phyloP scores from a whole-genome alignment of 35 echinoderm and acorn worm genomes.

The Anneissia japonica region DNA sequence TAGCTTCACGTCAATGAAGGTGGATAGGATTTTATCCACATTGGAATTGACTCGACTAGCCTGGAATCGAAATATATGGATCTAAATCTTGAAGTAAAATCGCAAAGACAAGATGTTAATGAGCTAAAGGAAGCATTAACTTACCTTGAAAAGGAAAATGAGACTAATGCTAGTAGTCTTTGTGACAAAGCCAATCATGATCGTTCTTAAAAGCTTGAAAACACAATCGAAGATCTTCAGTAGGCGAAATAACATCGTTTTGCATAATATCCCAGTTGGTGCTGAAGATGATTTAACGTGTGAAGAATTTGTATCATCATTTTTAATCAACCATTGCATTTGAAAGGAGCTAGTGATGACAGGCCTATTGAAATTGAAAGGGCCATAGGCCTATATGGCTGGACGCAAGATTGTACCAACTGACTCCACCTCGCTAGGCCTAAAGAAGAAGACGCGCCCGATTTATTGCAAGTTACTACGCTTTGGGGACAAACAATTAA shows the following conservation, averaged over 20 bases:
- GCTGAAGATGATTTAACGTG: background rate
- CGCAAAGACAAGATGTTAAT: background rate
- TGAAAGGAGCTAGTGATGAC: background rate
- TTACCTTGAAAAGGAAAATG: background rate
- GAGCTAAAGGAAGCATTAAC: background rate
- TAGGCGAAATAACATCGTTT: constrained; percentile 12
- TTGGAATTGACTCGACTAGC: background rate
- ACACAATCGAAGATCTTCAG: constrained; percentile 7
- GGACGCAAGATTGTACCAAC: background rate
- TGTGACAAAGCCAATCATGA: background rate
- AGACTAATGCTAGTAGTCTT: background rate
- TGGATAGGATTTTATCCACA: background rate
- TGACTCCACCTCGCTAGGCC: background rate
- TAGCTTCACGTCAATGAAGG: background rate
- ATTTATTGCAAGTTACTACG: background rate
- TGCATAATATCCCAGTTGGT: background rate
- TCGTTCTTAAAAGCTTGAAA: background rate
- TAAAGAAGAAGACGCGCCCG: background rate
- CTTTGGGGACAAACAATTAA: background rate
- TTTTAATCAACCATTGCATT: background rate
- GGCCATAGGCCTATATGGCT: constrained; percentile 9
- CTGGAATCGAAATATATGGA: background rate
- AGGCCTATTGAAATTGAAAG: background rate
- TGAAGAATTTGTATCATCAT: background rate
- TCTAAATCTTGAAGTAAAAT: background rate